These are phyloP conservation scores for Schlechtendalia chinensis DNA, from an alignment of 1,140 invertebrate genomes.

Conservation along the genomic window DNA sequence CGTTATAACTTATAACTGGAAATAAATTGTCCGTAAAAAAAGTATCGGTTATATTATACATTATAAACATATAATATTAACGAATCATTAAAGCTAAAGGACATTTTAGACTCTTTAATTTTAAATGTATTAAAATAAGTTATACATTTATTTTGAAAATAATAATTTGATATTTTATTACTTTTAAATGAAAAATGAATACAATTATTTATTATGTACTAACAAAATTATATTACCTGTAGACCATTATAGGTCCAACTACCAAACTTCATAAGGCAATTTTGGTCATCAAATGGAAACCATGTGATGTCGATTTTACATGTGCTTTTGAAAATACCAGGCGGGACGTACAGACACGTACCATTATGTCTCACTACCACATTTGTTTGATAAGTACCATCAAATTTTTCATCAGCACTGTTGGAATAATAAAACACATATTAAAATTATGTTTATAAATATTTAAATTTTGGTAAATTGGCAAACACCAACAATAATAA, in stretches of 20 bases:
- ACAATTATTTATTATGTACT: background rate
- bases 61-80: too few species aligned
- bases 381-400: slow-evolving; percentile 95
- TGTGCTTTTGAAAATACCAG: slow-evolving; percentile 97
- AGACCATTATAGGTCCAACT: slow-evolving; percentile 93
- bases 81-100: too few species aligned
- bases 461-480: too few species aligned
- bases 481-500: too few species aligned
- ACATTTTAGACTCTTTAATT: too few species aligned
- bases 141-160: too few species aligned
- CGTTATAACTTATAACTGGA: too few species aligned
- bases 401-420: slow-evolving; percentile 97
- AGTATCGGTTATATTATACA: too few species aligned
- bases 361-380: slow-evolving; percentile 94
- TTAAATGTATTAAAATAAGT: too few species aligned
- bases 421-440: slow-evolving; percentile 50
- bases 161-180: too few species aligned
- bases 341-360: slow-evolving; percentile 93
- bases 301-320: slow-evolving; percentile 99
- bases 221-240: slow-evolving; percentile 70
- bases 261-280: slow-evolving; percentile 94
- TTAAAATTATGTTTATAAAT: background rate
- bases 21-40: too few species aligned
- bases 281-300: slow-evolving; percentile 98
- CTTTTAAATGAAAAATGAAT: too few species aligned